Base-by-base conservation (phyloP, 2,113 vertebrate genomes). In the Callithrix jacchus region DNA sequence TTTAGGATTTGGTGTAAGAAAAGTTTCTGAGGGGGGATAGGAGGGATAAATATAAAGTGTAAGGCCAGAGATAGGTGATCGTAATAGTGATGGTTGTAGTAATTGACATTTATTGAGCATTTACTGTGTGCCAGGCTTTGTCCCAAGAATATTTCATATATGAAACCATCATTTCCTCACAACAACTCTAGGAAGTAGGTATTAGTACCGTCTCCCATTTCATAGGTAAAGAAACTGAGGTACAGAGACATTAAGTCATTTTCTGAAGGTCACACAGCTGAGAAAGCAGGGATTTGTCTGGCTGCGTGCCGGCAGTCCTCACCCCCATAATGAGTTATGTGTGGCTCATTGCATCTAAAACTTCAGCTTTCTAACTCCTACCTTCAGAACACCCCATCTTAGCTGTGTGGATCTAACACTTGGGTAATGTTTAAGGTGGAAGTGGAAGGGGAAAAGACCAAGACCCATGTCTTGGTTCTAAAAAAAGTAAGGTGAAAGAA, bases 191-290 rank as follows among this genome's bases (percentile, higher is more conserved):
- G 17, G 76, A 86, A 86, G 32, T 42, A 17, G 58, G 45, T 73
- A 37, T 37, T 54, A 1, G 70, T 32, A 49, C 25, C 84, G 21
- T 40, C 61, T 8, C 58, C 42, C 47, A 42, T 61, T 77, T 84
- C 73, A 77, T 64, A 64, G 76, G 77, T 52, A 80, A 87, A 21
- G 61, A 91, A 40, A 61, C 37, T 35, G 85, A 89, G 83, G 52
- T 32, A 52, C 47, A 61, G 54, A 80, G 37, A 58, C 6, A 2
- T n/a, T 30, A 64, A 70, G 87, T 66, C 85, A 32, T 40, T 64
- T 45, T 80, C 40, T n/a, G 68, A 35, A 92, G 80, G 88, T 87
- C 88, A 84, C 88, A 20, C 16, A n/a, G n/a, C 89, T 42, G 77
- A 35, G 40, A 68, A 79, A 86, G 80, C 54, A 9, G 30, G 61